Conservation (phyloP, 2,888 invertebrate genomes). For the Macaria notata region DNA sequence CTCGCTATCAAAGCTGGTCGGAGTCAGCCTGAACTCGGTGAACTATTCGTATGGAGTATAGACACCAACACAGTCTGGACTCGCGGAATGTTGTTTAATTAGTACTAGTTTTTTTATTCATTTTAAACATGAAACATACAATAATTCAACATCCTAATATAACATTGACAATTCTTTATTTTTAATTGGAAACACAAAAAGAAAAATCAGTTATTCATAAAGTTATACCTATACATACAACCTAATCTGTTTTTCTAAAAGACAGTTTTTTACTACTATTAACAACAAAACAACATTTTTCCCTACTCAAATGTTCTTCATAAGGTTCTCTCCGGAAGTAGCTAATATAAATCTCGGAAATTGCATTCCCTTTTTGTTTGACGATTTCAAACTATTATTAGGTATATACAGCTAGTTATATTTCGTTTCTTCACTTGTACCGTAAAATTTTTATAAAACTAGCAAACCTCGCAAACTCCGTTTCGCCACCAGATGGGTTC, state of each 20-base stretch:
- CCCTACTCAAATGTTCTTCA: too few species aligned
- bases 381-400: too few species aligned
- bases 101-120: background rate
- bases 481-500: too few species aligned
- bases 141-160: background rate
- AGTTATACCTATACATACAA: background rate
- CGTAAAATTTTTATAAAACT: too few species aligned
- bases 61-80: constrained; percentile 3
- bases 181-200: background rate
- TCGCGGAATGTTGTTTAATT: constrained; percentile 17
- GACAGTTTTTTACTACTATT: background rate
- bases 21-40: background rate
- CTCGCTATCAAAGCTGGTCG: constrained; percentile 12
- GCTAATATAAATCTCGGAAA: too few species aligned
- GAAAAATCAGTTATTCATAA: too few species aligned
- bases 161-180: background rate
- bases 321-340: too few species aligned
- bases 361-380: too few species aligned
- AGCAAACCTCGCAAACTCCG: too few species aligned
- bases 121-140: background rate
- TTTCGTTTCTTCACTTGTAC: too few species aligned
- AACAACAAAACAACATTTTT: too few species aligned
- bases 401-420: too few species aligned
- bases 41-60: constrained; percentile 2
- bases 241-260: background rate